A percentile compares a stretch with the other conserved stretches of the same genome.
These are phyloP conservation scores for Cetonia aurata DNA, from an alignment of 2,888 invertebrate genomes.

Conservation along the genomic window DNA sequence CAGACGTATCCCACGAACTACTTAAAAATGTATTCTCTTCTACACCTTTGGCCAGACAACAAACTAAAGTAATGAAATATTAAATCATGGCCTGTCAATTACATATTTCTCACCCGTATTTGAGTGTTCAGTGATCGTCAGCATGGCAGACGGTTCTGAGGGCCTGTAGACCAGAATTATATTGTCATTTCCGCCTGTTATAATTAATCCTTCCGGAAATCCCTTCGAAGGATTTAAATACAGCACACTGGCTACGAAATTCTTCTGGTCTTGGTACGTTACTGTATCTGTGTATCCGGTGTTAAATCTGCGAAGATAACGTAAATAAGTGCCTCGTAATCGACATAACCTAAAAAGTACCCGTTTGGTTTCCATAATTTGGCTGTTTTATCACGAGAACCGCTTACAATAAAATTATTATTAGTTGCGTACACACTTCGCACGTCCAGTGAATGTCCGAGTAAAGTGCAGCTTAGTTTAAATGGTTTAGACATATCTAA, in stretches of 20 bases:
- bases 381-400: slow-evolving; percentile 89
- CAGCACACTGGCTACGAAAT: slow-evolving; percentile 87
- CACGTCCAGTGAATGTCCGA: slow-evolving; percentile 89
- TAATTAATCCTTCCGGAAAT: slow-evolving; percentile 82
- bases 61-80: slow-evolving; percentile 63
- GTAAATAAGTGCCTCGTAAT: slow-evolving; percentile 31
- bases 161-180: slow-evolving; percentile 84
- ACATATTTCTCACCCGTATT: slow-evolving; percentile 72
- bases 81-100: slow-evolving; percentile 10
- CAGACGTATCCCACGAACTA: slow-evolving; percentile 95
- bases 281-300: slow-evolving; percentile 75
- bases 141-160: slow-evolving; percentile 76
- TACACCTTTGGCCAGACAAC: slow-evolving; percentile 67
- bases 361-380: slow-evolving; percentile 87
- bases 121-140: slow-evolving; percentile 82
- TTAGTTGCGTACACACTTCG: slow-evolving; percentile 77
- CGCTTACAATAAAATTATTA: slow-evolving; percentile 84
- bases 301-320: slow-evolving; percentile 67
- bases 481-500: slow-evolving; percentile 69
- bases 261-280: slow-evolving; percentile 83
- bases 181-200: slow-evolving; percentile 92
- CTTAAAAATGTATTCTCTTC: slow-evolving; percentile 76
- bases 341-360: slow-evolving; percentile 64
- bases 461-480: slow-evolving; percentile 82
- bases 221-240: slow-evolving; percentile 78